Conservation (phyloP, 2,888 invertebrate species). For the Thera obeliscata region DNA sequence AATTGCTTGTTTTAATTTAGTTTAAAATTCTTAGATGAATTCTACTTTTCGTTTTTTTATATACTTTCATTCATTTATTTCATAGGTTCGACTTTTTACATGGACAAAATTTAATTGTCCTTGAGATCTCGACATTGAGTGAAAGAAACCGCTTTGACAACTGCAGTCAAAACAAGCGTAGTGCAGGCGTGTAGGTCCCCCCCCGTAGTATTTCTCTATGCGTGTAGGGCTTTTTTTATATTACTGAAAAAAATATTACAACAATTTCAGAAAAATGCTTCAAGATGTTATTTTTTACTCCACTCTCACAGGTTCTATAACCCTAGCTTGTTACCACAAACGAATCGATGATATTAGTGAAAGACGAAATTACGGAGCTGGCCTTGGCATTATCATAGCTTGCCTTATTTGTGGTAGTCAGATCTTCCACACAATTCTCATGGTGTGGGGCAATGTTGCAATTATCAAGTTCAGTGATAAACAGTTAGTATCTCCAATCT, state of each 20-base stretch:
- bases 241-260: not conserved
- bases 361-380: conserved; percentile 85
- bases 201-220: too few species aligned
- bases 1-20: conserved; percentile 62
- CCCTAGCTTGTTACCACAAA: conserved; percentile 85
- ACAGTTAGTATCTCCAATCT: conserved; percentile 73
- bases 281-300: conserved; percentile 56
- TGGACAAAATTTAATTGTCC: not conserved
- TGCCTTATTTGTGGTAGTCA: conserved; percentile 85
- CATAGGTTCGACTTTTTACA: too few species aligned
- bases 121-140: not conserved
- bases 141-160: not conserved
- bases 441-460: conserved; percentile 85
- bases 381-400: conserved; percentile 84
- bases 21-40: not conserved
- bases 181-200: not conserved
- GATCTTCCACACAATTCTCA: conserved; percentile 84
- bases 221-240: not conserved
- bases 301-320: conserved; percentile 76
- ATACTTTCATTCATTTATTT: too few species aligned
- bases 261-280: conserved; percentile 43
- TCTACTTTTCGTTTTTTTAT: not conserved
- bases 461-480: conserved; percentile 84
- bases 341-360: conserved; percentile 74
- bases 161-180: conserved; percentile 10